Evolutionary conservation across 2,888 invertebrate genomes (phyloP), one percentile per base, ranked within the genome.

Genomic region (Stramonita haemastoma): DNA sequence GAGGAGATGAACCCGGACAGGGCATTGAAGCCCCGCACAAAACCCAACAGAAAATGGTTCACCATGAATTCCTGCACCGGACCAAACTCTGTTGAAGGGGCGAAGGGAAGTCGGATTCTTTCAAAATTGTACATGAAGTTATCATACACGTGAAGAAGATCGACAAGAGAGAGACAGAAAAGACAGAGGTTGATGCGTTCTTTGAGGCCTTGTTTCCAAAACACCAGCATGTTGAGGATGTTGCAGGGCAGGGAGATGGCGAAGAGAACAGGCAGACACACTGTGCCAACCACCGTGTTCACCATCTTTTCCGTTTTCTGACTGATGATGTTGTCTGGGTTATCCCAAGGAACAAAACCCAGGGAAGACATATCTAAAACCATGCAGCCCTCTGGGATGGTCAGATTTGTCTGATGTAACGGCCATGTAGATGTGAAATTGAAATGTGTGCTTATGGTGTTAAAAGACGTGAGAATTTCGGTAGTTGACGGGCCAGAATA

Each of bases 101-200:
- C 8, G 26, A 83, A 83, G 6, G 81, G 81, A 36, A 81, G 36
- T 36, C 26, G 26, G 2, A 81, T 36, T 83, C 46, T 83, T 8
- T 83, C 81, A 22, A 46, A 11, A 46, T 83, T 83, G 11, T 36
- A 22, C 36, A 83, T 26, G 36, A 83, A 46, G n/a, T 22, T 83
- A 6, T 4, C 8, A 46, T 26, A 6, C 19, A 83, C 46, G 46
- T 83, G 15, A 26, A 83, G 46, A 36, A 36, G 36, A 26, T 83
- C 81, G 36, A 83, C 26, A 13, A 83, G 46, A 5, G 81, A 83
- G 46, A 83, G 81, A 22, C 22, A 36, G 46, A 83, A 83, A 46
- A 83, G 81, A 26, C 81, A 83, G 22, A 83, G 22, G 46, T 83
- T 83, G 81, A 83, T 46, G 22, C 81, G 81, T 83, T 83, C 81